These are phyloP conservation scores for Myopa tessellatipennis DNA, from an alignment of 2,888 invertebrate genomes.

Conservation along the genomic window DNA sequence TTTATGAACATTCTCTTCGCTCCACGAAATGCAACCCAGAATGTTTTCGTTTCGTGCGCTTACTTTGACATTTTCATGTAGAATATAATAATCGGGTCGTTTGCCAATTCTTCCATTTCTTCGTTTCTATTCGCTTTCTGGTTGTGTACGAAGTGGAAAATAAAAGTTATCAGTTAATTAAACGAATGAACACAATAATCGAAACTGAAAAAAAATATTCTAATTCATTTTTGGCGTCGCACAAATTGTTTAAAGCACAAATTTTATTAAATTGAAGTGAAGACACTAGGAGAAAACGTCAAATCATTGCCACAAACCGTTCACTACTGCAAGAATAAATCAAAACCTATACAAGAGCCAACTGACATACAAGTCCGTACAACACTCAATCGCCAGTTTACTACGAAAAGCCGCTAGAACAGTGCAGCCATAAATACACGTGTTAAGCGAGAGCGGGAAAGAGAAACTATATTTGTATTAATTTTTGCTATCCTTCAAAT, in stretches of 20 bases:
- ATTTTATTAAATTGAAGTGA: slow-evolving; percentile 1
- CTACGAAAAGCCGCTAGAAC: too few relatives aligned
- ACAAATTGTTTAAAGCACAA: background rate
- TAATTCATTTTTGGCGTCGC: background rate
- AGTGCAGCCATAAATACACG: too few relatives aligned
- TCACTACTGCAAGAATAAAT: slow-evolving; percentile 24
- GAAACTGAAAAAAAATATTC: background rate
- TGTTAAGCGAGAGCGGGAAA: too few relatives aligned
- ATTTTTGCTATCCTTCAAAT: too few relatives aligned
- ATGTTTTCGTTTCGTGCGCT: slow-evolving; percentile 29
- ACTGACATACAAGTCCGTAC: slow-evolving; percentile 20
- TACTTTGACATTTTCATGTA: slow-evolving; percentile 45
- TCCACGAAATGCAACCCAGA: slow-evolving; percentile 15
- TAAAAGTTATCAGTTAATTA: background rate
- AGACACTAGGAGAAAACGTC: slow-evolving; percentile 4
- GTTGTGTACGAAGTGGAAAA: background rate
- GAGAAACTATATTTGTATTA: too few relatives aligned
- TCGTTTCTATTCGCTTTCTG: background rate
- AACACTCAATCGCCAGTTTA: slow-evolving; percentile 10
- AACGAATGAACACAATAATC: background rate
- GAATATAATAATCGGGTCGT: slow-evolving; percentile 44
- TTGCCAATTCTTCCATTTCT: slow-evolving; percentile 38
- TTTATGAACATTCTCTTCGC: too few relatives aligned
- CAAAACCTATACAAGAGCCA: background rate
- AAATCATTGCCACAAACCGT: slow-evolving; percentile 37